These are phyloP conservation scores for Crocallis elinguaria DNA, from an alignment of 2,888 invertebrate genomes.

Conservation along the genomic window DNA sequence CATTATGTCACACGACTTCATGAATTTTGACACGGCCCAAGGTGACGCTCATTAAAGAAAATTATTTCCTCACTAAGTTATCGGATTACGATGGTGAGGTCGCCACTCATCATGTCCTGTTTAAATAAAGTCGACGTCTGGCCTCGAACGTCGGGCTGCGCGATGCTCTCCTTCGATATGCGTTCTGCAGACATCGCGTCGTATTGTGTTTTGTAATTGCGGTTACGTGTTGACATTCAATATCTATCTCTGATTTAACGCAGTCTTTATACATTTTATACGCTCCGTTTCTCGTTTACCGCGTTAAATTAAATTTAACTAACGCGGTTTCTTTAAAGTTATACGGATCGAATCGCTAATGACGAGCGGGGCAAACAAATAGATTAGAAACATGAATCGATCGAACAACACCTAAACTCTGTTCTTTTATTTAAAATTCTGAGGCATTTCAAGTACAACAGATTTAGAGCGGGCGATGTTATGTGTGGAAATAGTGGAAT, in stretches of 20 bases:
- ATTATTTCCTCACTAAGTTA: slow-evolving; percentile 66
- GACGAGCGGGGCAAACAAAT: slow-evolving; percentile 34
- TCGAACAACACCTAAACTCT: slow-evolving; percentile 12
- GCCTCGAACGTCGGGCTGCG: slow-evolving; percentile 44
- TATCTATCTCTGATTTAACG: slow-evolving; percentile 18
- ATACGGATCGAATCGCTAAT: slow-evolving; percentile 43
- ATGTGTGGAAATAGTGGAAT: slow-evolving; percentile 31
- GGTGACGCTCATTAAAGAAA: slow-evolving; percentile 61
- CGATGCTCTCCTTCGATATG: slow-evolving; percentile 63
- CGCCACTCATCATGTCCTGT: slow-evolving; percentile 66
- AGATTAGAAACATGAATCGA: slow-evolving; percentile 31
- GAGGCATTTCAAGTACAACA: slow-evolving; percentile 25
- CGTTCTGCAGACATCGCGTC: slow-evolving; percentile 18
- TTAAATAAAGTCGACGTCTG: slow-evolving; percentile 60
- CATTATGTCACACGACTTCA: slow-evolving; percentile 48
- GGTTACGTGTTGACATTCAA: slow-evolving; percentile 23
- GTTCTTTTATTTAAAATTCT: slow-evolving; percentile 25
- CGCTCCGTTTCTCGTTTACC: slow-evolving; percentile 19
- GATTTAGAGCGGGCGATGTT: slow-evolving; percentile 13
- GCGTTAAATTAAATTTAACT: slow-evolving; percentile 28
- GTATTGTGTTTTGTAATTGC: slow-evolving; percentile 25
- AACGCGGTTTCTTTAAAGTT: slow-evolving; percentile 33
- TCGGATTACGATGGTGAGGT: slow-evolving; percentile 64
- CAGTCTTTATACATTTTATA: slow-evolving; percentile 13
- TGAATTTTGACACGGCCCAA: slow-evolving; percentile 54